phyloP scores from a whole-genome alignment of 2,113 vertebrate species.

The Ifrita kowaldi region DNA sequence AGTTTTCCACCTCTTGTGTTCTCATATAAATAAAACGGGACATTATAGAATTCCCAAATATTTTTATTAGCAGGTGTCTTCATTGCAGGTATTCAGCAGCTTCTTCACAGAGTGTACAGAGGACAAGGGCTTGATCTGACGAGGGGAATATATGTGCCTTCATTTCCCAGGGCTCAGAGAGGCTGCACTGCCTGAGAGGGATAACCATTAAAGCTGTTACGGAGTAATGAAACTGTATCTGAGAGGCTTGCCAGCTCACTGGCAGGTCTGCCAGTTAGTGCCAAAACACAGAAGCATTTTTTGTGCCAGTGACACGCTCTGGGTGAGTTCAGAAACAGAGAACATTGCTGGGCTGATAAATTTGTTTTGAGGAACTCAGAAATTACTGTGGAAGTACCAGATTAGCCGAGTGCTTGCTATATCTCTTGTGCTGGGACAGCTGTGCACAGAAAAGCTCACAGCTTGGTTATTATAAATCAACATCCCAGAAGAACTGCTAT shows the following conservation, averaged over 20 bases:
- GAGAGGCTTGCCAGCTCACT: background rate
- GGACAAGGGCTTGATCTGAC: background rate
- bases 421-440: background rate
- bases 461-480: background rate
- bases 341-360: background rate
- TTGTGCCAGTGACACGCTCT: background rate
- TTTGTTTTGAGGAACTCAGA: background rate
- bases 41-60: background rate
- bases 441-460: background rate
- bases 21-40: background rate
- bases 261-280: background rate
- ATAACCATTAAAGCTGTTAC: background rate
- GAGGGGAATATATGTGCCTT: background rate
- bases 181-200: background rate
- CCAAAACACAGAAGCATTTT: background rate
- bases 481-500: background rate
- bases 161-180: background rate
- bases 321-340: background rate
- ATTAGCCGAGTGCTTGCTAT: background rate
- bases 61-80: background rate
- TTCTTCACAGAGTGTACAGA: background rate
- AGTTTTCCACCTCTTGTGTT: background rate
- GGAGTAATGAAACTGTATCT: background rate
- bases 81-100: background rate
- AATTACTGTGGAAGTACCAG: background rate